Evolutionary conservation across 2,888 invertebrate species (phyloP).

Genomic region (Leptinotarsa haldemani): DNA sequence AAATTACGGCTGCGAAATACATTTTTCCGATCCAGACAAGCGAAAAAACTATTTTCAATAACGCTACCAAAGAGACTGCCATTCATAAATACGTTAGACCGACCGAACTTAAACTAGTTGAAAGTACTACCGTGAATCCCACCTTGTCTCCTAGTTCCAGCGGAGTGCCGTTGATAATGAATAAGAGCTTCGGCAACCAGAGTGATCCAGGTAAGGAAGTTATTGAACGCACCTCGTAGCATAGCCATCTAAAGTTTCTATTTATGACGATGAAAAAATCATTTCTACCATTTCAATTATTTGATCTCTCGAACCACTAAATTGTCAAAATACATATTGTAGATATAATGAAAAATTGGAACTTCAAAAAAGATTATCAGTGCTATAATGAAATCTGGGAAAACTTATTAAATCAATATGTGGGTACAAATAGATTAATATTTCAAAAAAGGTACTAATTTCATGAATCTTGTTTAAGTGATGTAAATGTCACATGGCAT

Average conservation of each 20-base stretch:
- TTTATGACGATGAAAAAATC: not conserved
- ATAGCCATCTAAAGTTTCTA: not conserved
- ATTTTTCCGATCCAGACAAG: conserved; percentile 62
- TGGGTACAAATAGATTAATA: no score
- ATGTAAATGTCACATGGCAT: no score
- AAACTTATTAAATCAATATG: no score
- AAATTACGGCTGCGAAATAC: conserved; percentile 67
- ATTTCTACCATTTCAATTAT: no score
- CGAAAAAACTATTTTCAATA: conserved; percentile 60
- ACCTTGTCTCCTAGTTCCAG: conserved; percentile 75
- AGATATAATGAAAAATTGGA: no score
- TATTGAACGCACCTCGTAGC: not conserved
- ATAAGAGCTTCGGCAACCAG: conserved; percentile 57
- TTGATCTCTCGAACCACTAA: no score
- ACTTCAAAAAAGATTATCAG: no score
- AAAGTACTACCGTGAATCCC: conserved; percentile 47
- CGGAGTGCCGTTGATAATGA: conserved; percentile 74
- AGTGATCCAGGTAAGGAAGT: conserved; percentile 51
- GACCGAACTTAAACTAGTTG: conserved; percentile 51
- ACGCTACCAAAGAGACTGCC: conserved; percentile 32
- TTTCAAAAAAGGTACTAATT: no score
- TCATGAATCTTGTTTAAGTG: no score
- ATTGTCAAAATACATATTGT: no score
- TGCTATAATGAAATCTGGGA: no score
- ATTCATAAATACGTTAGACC: conserved; percentile 47